Percentiles rank a stretch among this genome's conserved stretches.
Evolutionary conservation across 2,113 vertebrate genomes (phyloP).

Genomic region (Pantherophis guttatus): DNA sequence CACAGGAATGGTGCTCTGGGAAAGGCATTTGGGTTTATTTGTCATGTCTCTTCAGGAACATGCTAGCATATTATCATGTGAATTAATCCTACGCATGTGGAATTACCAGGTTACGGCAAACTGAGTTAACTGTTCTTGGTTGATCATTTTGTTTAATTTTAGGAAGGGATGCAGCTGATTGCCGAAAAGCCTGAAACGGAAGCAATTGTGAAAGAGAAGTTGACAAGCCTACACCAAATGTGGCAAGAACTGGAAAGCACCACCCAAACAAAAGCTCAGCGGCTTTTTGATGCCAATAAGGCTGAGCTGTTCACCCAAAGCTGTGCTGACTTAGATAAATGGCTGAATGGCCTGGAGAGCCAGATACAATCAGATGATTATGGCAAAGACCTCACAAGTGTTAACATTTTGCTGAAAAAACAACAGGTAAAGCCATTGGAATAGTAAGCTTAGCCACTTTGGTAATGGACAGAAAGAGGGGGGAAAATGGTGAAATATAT

Average conservation of each 20-base stretch:
- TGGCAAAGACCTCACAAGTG: slow-evolving; percentile 94
- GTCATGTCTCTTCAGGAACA: background rate
- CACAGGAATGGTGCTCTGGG: background rate
- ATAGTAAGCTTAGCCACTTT: background rate
- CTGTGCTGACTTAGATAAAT: slow-evolving; percentile 92
- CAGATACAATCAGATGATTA: slow-evolving; percentile 95
- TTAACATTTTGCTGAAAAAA: slow-evolving; percentile 95
- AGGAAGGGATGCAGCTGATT: slow-evolving; percentile 90
- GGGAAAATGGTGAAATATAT: background rate
- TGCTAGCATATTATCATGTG: background rate
- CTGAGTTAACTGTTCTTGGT: slow-evolving; percentile 10
- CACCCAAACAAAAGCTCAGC: slow-evolving; percentile 94
- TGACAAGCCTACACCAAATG: slow-evolving; percentile 82
- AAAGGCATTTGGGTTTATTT: background rate
- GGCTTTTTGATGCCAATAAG: slow-evolving; percentile 96
- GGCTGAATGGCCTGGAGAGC: slow-evolving; percentile 88
- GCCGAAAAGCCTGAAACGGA: slow-evolving; percentile 94
- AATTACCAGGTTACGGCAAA: slow-evolving; percentile 17
- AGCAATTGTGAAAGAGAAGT: slow-evolving; percentile 85
- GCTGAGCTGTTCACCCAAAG: slow-evolving; percentile 97
- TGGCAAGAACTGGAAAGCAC: slow-evolving; percentile 93
- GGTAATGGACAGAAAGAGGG: too few species aligned
- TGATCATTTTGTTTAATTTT: slow-evolving; percentile 49
- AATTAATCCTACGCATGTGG: background rate
- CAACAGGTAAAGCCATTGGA: slow-evolving; percentile 80